A percentile compares a stretch with the other conserved stretches of the same genome.
These are phyloP conservation scores for Chaetorhynchus papuensis DNA, from an alignment of 2,113 vertebrate genomes.

Conservation along the genomic window DNA sequence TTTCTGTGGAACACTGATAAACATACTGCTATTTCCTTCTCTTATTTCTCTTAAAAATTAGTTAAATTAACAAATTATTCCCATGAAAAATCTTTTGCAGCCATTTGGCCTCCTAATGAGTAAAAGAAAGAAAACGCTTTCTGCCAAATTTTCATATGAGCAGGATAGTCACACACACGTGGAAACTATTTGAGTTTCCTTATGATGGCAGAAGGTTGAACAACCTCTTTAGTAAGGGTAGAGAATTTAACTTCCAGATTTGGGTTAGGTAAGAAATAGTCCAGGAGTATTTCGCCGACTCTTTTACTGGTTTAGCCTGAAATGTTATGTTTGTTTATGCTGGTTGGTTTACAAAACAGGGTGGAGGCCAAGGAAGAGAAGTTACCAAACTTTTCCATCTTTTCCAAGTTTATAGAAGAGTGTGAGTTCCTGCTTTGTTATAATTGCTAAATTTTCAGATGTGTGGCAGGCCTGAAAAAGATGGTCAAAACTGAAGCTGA, in stretches of 20 bases:
- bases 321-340: not conserved
- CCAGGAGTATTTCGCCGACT: not conserved
- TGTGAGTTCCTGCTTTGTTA: not conserved
- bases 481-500: not conserved
- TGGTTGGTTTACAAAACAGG: not conserved
- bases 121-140: not conserved
- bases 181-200: not conserved
- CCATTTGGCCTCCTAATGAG: not conserved
- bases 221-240: not conserved
- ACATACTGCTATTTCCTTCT: not conserved
- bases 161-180: not conserved
- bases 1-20: not conserved
- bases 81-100: not conserved
- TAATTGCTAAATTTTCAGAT: not conserved
- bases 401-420: not conserved
- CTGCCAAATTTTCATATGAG: not conserved
- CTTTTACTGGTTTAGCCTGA: not conserved
- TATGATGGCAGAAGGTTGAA: not conserved
- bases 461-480: not conserved
- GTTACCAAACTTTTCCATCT: not conserved
- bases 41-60: not conserved
- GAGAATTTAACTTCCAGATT: not conserved
- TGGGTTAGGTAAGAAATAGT: not conserved
- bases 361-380: not conserved
- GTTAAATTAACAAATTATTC: not conserved